These are phyloP conservation scores for Albula goreensis DNA, from an alignment of 2,113 vertebrate species.

Conservation along the genomic window DNA sequence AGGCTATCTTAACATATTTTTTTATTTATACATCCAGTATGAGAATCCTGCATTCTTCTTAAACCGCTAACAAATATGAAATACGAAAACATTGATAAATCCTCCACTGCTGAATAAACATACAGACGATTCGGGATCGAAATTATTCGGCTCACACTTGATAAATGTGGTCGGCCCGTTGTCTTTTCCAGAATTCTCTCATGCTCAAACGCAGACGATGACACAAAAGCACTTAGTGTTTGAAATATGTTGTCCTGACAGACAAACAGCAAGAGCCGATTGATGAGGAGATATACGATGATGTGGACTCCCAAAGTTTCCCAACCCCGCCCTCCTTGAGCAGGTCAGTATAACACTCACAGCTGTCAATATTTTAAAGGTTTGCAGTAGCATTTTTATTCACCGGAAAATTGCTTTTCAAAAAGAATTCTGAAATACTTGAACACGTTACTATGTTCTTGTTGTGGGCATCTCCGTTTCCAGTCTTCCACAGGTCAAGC, in stretches of 20 bases:
- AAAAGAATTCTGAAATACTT: not conserved
- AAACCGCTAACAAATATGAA: too few relatives aligned
- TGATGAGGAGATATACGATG: slow-evolving; percentile 82
- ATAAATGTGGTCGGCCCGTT: too few relatives aligned
- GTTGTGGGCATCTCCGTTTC: not conserved
- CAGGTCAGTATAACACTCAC: slow-evolving; percentile 60
- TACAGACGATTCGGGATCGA: too few relatives aligned
- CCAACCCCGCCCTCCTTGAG: slow-evolving; percentile 58
- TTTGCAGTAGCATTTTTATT: too few relatives aligned
- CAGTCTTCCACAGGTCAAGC: slow-evolving; percentile 53
- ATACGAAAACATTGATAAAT: too few relatives aligned
- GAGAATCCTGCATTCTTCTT: too few relatives aligned
- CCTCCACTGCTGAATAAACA: too few relatives aligned
- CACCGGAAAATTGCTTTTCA: too few relatives aligned
- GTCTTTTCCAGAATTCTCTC: too few relatives aligned
- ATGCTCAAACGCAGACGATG: not conserved
- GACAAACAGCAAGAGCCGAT: slow-evolving; percentile 32
- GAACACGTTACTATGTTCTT: not conserved
- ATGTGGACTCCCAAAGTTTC: slow-evolving; percentile 75
- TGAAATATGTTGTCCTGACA: slow-evolving; percentile 25
- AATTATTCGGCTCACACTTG: too few relatives aligned
- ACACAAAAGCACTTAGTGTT: not conserved
- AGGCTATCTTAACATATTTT: too few relatives aligned
- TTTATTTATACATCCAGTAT: too few relatives aligned
- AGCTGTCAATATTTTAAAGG: not conserved